Conservation (phyloP, 23 tunicate genomes). For the Styela clava region DNA sequence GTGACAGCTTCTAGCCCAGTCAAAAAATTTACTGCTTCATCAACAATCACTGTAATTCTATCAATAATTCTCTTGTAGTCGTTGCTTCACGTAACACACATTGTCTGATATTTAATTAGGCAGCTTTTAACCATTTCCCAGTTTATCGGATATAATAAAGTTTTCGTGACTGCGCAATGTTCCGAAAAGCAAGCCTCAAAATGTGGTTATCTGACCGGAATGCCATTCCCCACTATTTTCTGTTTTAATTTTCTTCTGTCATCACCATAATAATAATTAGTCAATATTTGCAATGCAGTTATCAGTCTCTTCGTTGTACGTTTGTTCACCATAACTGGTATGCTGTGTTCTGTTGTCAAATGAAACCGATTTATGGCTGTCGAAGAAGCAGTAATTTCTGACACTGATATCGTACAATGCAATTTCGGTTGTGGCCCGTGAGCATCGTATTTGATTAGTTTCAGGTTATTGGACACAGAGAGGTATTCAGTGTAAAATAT, state of each 20-base stretch:
- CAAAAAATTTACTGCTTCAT: neutral
- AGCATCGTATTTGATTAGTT: neutral
- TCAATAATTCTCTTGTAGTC: conserved; percentile 1
- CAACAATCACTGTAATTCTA: conserved; percentile 12
- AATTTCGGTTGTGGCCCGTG: neutral
- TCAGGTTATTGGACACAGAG: too few relatives aligned
- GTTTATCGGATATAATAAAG: neutral
- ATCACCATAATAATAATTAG: conserved; percentile 22
- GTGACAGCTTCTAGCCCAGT: conserved; percentile 12
- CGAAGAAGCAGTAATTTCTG: conserved; percentile 18
- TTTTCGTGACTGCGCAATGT: neutral
- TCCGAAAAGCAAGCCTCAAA: too few relatives aligned
- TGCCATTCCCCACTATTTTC: too few relatives aligned
- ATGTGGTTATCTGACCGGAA: too few relatives aligned
- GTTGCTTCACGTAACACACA: neutral
- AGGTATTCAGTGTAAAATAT: too few relatives aligned
- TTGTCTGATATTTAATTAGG: too few relatives aligned
- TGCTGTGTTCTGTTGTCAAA: neutral
- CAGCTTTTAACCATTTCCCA: neutral
- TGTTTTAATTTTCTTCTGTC: neutral
- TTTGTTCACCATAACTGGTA: conserved; percentile 5
- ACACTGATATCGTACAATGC: conserved; percentile 1
- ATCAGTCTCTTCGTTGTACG: conserved; percentile 11
- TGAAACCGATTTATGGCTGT: conserved; percentile 21
- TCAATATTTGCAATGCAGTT: conserved; percentile 32